Conservation (phyloP, 2,888 invertebrate species). For the Cecidostiba fungosa region DNA sequence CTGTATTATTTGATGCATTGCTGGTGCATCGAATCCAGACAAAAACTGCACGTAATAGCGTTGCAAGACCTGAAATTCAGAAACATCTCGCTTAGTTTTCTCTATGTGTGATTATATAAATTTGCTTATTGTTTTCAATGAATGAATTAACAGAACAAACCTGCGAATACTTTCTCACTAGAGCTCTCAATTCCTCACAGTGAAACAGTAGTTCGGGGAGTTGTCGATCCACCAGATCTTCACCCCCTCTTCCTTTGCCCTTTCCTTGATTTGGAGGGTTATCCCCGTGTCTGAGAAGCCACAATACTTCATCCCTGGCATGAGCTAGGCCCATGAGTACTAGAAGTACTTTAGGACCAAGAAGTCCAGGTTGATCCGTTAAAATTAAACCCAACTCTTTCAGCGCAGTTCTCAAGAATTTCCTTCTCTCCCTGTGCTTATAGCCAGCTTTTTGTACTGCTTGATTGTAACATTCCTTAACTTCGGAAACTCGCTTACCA, state of each 20-base stretch:
- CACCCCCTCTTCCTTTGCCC: constrained; percentile 92
- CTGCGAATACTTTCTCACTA: constrained; percentile 97
- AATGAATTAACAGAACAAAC: constrained; percentile 12
- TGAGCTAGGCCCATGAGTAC: constrained; percentile 98
- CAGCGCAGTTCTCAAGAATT: constrained; percentile 96
- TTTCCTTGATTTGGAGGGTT: constrained; percentile 93
- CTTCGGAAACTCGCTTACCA: constrained; percentile 94
- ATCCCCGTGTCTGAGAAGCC: constrained; percentile 97
- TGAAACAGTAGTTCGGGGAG: constrained; percentile 98
- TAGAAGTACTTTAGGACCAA: constrained; percentile 98
- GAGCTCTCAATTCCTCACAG: constrained; percentile 97
- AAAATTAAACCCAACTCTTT: constrained; percentile 97
- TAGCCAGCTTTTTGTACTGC: constrained; percentile 95
- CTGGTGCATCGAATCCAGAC: constrained; percentile 96
- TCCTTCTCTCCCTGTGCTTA: constrained; percentile 96
- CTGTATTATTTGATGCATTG: constrained; percentile 91
- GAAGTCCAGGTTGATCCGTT: constrained; percentile 97
- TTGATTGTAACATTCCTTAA: constrained; percentile 96
- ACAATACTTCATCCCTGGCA: constrained; percentile 97
- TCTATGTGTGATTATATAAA: neutral
- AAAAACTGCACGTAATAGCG: constrained; percentile 98
- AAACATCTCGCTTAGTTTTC: neutral
- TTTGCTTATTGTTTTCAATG: neutral
- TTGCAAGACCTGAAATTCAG: constrained; percentile 87
- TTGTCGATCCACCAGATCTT: constrained; percentile 96